Evolutionary conservation across 2,888 invertebrate genomes (phyloP), one percentile per base, ranked within the genome.

Genomic region (Dasypolia templi): DNA sequence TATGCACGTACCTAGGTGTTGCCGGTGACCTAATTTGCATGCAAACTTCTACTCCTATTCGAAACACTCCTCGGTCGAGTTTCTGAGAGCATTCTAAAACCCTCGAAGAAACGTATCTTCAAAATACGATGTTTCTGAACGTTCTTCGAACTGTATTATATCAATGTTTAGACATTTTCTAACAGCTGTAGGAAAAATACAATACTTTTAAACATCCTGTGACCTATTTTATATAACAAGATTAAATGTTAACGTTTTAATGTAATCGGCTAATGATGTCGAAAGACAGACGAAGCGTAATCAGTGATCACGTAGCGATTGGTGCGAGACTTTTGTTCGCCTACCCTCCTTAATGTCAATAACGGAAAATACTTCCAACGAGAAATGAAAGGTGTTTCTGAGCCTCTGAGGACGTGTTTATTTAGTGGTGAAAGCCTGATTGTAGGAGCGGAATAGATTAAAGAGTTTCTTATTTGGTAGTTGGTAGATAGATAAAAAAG

Each of bases 221-320:
- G 26, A 62, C 19, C 4, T 22, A 17, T 26, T 51, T 68, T 51
- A 17, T 17, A 17, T 44, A 22, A 35, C 71, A 63, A 59, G 2
- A n/a, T 53, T n/a, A 75, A 46, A 55, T n/a, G 55, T 44, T n/a
- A 46, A 19, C 22, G 32, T 70, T 56, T 19, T n/a, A 46, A 32
- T 22, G 29, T 64, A 29, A 80, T 80, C 65, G 39, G 42, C 6
- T 42, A 44, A 80, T 42, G 26, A 65, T 35, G 29, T 35, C 17
- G 19, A 62, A 32, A 39, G 29, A 32, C 46, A 46, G 39, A 14
- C n/a, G 53, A 51, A 22, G 35, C 35, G 61, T 81, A 71, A 79
- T 58, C 82, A 69, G 65, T 44, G 79, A 66, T 82, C 65, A 75
- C 65, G 65, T 58, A 39, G 26, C 26, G 66, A 74, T 81, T 69